Percentiles rank a stretch among this genome's conserved stretches.
phyloP scores from a whole-genome alignment of 2,888 invertebrate genomes.

The Erebia aethiops region DNA sequence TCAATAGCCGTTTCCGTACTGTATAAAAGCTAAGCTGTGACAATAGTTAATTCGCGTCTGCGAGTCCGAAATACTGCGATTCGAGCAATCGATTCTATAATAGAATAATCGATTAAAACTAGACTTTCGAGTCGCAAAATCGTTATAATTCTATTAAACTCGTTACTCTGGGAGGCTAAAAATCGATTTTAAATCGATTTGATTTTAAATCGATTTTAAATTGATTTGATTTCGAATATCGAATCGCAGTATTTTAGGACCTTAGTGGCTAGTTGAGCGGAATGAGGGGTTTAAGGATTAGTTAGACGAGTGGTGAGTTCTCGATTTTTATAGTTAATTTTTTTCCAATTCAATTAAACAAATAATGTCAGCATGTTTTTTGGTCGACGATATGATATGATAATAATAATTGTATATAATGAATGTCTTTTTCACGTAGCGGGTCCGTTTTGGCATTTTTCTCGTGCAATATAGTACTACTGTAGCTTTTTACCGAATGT shows the following conservation, averaged over 20 bases:
- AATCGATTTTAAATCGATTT: conserved; percentile 28
- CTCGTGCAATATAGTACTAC: neutral
- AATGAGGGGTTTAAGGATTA: conserved; percentile 42
- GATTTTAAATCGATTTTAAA: conserved; percentile 27
- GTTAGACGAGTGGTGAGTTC: conserved; percentile 51
- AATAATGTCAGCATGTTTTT: conserved; percentile 54
- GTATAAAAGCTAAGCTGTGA: conserved; percentile 14
- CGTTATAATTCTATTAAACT: neutral
- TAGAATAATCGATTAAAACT: neutral
- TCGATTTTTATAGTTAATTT: conserved; percentile 52
- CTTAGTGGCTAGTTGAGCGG: conserved; percentile 28
- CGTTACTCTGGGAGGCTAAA: neutral
- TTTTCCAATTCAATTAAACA: conserved; percentile 18
- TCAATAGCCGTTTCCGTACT: neutral
- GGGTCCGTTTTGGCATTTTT: neutral
- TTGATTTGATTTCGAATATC: no score
- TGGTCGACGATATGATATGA: conserved; percentile 45
- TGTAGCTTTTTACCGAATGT: neutral
- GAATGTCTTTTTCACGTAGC: conserved; percentile 2
- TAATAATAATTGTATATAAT: conserved; percentile 73
- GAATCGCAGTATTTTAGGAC: neutral
- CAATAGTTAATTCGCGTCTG: conserved; percentile 18
- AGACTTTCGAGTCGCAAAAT: neutral
- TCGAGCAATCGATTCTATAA: conserved; percentile 22
- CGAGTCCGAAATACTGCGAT: conserved; percentile 1